Evolutionary conservation across 2,797 vertebrate genomes (phyloP).

Genomic region (Darevskia nairensis): DNA sequence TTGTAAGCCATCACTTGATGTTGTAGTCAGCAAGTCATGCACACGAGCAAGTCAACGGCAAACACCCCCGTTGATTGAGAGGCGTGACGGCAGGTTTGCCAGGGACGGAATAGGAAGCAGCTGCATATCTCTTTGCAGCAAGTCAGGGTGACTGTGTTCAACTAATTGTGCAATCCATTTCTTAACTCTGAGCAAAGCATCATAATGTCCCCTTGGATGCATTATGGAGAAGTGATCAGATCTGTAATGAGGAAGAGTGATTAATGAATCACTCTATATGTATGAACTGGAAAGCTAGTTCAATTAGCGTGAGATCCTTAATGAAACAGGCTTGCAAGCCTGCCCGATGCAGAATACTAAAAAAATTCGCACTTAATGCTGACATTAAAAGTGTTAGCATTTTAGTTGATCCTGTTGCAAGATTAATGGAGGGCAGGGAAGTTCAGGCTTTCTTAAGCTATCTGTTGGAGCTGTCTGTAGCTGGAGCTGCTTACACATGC

Average conservation of each 20-base stretch:
- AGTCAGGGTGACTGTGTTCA: not conserved
- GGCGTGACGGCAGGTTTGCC: not conserved
- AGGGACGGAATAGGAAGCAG: not conserved
- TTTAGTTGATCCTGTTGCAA: constrained; percentile 33
- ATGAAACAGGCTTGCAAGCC: constrained; percentile 55
- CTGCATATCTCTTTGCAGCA: not conserved
- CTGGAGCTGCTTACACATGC: not conserved
- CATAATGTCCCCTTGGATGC: constrained; percentile 61
- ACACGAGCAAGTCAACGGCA: not conserved
- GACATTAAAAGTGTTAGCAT: constrained; percentile 33
- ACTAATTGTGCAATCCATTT: constrained; percentile 4
- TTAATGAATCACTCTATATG: constrained; percentile 69
- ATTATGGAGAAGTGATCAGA: constrained; percentile 70
- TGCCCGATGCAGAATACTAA: not conserved
- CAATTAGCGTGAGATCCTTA: constrained; percentile 74
- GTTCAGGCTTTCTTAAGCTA: constrained; percentile 24
- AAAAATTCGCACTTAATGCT: constrained; percentile 29
- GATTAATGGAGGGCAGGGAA: constrained; percentile 37
- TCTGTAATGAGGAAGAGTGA: constrained; percentile 53
- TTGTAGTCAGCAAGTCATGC: not conserved
- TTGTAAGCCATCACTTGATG: not conserved
- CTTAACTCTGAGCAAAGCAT: constrained; percentile 56
- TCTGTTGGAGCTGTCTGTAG: constrained; percentile 16
- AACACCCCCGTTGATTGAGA: not conserved
- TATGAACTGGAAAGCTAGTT: constrained; percentile 68